These are phyloP conservation scores for Mellilla xanthometata DNA, from an alignment of 2,888 invertebrate species.

Conservation along the genomic window DNA sequence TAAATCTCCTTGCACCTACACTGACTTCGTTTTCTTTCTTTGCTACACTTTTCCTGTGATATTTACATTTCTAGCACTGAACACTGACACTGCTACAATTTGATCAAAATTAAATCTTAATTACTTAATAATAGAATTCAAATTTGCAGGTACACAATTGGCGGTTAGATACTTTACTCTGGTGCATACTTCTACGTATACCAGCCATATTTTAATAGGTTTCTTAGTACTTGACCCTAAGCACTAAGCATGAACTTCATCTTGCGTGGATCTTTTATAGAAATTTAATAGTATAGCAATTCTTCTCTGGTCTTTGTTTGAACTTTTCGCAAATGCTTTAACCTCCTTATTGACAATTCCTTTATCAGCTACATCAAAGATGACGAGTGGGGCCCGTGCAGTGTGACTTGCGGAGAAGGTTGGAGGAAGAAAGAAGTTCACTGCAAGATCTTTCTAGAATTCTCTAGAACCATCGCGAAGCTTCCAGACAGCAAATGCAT, in stretches of 20 bases:
- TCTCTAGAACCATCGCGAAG: slow-evolving; percentile 93
- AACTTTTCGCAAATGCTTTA: background rate
- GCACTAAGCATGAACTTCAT: slow-evolving; percentile 66
- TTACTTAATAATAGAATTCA: slow-evolving; percentile 36
- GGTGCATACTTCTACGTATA: slow-evolving; percentile 82
- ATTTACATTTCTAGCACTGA: slow-evolving; percentile 56
- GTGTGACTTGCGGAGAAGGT: slow-evolving; percentile 95
- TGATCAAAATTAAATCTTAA: slow-evolving; percentile 45
- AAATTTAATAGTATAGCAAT: slow-evolving; percentile 23
- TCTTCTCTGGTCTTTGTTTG: slow-evolving; percentile 1
- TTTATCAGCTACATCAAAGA: slow-evolving; percentile 92
- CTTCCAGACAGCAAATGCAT: slow-evolving; percentile 94
- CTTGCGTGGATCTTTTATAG: slow-evolving; percentile 51
- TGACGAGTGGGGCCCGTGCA: slow-evolving; percentile 94
- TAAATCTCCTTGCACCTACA: slow-evolving; percentile 72
- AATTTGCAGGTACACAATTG: slow-evolving; percentile 49
- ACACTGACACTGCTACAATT: slow-evolving; percentile 53
- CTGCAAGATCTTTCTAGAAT: slow-evolving; percentile 97
- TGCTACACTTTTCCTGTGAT: slow-evolving; percentile 55
- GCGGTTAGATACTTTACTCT: slow-evolving; percentile 52
- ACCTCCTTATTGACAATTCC: background rate
- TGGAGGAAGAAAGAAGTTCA: slow-evolving; percentile 92
- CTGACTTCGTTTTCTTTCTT: slow-evolving; percentile 47
- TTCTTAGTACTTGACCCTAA: slow-evolving; percentile 52
- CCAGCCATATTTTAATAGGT: slow-evolving; percentile 68